Conservation (phyloP, 2,888 invertebrate species). For the Eugnorisma glareosa region DNA sequence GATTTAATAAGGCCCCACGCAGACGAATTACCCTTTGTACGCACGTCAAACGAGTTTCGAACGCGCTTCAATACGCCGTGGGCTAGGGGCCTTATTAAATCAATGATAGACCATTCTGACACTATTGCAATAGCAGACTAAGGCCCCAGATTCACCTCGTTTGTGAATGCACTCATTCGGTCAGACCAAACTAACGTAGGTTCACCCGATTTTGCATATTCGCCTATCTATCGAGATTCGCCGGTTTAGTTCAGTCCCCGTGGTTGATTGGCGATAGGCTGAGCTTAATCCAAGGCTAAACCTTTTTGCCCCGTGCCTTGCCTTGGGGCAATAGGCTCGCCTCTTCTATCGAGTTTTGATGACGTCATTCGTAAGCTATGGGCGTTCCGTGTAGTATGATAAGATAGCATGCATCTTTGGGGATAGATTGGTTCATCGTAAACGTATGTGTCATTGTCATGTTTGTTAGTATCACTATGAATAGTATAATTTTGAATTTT, state of each 20-base stretch:
- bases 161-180: background rate
- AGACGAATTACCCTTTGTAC: too few species aligned
- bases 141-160: background rate
- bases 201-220: background rate
- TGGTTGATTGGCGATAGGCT: slow-evolving; percentile 1
- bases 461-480: background rate
- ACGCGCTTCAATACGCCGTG: too few species aligned
- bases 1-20: too few species aligned
- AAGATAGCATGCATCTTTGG: slow-evolving; percentile 38
- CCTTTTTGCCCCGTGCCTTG: slow-evolving; percentile 26
- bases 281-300: slow-evolving; percentile 35
- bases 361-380: slow-evolving; percentile 45
- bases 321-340: slow-evolving; percentile 29
- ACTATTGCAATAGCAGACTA: too few species aligned
- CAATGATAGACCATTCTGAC: too few species aligned
- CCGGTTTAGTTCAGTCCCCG: background rate
- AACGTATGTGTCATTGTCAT: background rate
- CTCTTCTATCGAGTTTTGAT: slow-evolving; percentile 27
- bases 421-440: slow-evolving; percentile 13
- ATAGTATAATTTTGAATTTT: slow-evolving; percentile 10
- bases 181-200: background rate
- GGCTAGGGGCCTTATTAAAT: too few species aligned
- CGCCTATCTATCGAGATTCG: background rate
- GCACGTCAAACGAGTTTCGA: too few species aligned
- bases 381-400: slow-evolving; percentile 26